Conservation (phyloP, 2,113 vertebrate species). For the Ptychochromis oligacanthus region DNA sequence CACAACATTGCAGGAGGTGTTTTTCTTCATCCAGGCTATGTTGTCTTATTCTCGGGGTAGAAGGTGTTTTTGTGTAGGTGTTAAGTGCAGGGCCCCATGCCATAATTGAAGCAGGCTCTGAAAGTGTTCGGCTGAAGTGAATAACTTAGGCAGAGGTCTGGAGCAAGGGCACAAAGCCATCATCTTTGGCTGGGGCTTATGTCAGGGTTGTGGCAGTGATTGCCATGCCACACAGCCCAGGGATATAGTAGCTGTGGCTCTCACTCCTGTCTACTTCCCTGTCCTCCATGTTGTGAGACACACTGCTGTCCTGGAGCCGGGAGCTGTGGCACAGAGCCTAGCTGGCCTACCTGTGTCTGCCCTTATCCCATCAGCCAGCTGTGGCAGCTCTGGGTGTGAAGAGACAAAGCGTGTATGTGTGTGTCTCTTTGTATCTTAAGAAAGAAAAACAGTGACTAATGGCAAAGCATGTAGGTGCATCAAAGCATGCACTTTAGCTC, state of each 20-base stretch:
- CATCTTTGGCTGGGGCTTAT: slow-evolving; percentile 55
- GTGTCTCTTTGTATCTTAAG: slow-evolving; percentile 6
- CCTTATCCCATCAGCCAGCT: slow-evolving; percentile 67
- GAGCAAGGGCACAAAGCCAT: slow-evolving; percentile 49
- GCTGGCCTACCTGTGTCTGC: slow-evolving; percentile 66
- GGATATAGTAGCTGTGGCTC: slow-evolving; percentile 45
- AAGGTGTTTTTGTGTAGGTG: slow-evolving; percentile 26
- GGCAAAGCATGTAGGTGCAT: slow-evolving; percentile 23
- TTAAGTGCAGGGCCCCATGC: slow-evolving; percentile 40
- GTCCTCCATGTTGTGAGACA: slow-evolving; percentile 55
- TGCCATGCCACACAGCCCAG: slow-evolving; percentile 39
- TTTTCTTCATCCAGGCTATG: slow-evolving; percentile 22
- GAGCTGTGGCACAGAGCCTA: slow-evolving; percentile 46
- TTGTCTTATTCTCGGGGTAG: slow-evolving; percentile 20
- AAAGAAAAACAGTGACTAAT: slow-evolving; percentile 15
- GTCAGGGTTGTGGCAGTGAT: slow-evolving; percentile 50
- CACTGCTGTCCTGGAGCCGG: slow-evolving; percentile 43
- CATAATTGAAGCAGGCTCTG: slow-evolving; percentile 28
- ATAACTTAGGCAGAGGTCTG: slow-evolving; percentile 47
- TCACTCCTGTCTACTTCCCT: slow-evolving; percentile 27
- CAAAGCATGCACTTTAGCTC: slow-evolving; percentile 2
- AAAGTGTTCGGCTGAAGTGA: slow-evolving; percentile 51
- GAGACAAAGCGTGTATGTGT: slow-evolving; percentile 22
- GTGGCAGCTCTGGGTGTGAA: slow-evolving; percentile 40
- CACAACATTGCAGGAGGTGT: slow-evolving; percentile 1